Evolutionary conservation across 2,113 vertebrate genomes (phyloP).

Genomic region (Sinocyclocheilus anshuiensis): DNA sequence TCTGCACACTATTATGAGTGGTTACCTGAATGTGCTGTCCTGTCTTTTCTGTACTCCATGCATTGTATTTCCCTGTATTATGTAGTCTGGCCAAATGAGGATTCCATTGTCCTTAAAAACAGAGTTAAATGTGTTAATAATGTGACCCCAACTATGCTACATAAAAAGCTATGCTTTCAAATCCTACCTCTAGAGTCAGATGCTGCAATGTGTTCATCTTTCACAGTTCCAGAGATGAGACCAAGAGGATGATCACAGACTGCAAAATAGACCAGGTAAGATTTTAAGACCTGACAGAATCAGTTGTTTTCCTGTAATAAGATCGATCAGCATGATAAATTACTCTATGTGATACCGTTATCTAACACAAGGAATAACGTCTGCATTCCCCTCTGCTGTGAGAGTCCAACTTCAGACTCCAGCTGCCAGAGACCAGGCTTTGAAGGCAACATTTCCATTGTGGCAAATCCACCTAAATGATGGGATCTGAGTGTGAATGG

Average conservation of each 20-base stretch:
- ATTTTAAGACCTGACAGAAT: slow-evolving; percentile 1
- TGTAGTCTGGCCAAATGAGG: slow-evolving; percentile 87
- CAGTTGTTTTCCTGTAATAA: background rate
- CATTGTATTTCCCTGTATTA: slow-evolving; percentile 86
- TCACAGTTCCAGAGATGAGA: slow-evolving; percentile 78
- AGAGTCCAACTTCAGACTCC: slow-evolving; percentile 85
- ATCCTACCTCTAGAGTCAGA: slow-evolving; percentile 77
- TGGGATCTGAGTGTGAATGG: background rate
- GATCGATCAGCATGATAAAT: background rate
- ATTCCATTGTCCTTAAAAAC: slow-evolving; percentile 82
- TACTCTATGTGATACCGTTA: slow-evolving; percentile 74
- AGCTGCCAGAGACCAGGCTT: slow-evolving; percentile 92
- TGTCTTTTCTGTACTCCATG: slow-evolving; percentile 82
- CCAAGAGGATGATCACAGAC: slow-evolving; percentile 88
- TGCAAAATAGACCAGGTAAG: slow-evolving; percentile 59
- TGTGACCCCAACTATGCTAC: background rate
- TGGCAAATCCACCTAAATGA: slow-evolving; percentile 84
- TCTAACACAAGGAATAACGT: slow-evolving; percentile 87
- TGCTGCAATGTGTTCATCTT: slow-evolving; percentile 83
- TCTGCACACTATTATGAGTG: background rate
- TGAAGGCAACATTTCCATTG: slow-evolving; percentile 89
- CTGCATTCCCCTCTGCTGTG: slow-evolving; percentile 89
- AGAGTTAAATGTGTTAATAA: slow-evolving; percentile 9
- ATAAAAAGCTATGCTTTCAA: background rate
- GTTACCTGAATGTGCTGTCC: slow-evolving; percentile 87